Evolutionary conservation across 2,888 invertebrate species (phyloP).

Genomic region (Cataglyphis livida): DNA sequence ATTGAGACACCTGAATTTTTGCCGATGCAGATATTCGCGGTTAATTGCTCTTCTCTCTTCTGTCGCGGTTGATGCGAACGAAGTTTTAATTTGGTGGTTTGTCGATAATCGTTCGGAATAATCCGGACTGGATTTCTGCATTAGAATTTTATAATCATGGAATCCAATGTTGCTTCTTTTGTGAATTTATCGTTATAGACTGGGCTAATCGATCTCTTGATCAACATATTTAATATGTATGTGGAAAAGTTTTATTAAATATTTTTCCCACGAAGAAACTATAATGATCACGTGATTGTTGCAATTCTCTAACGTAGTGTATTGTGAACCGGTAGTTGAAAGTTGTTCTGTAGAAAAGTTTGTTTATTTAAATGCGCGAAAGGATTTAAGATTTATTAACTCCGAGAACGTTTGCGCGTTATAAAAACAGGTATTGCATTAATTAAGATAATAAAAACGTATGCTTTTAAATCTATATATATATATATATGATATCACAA

Average conservation of each 20-base stretch:
- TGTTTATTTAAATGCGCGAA: slow-evolving; percentile 10
- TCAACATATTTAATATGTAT: background rate
- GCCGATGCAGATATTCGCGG: slow-evolving; percentile 12
- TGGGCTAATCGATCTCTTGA: background rate
- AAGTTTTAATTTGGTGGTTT: background rate
- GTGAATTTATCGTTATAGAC: background rate
- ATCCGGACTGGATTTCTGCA: no score
- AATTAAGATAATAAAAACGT: background rate
- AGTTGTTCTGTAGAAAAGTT: background rate
- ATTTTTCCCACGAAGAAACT: background rate
- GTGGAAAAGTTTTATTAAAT: background rate
- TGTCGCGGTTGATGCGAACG: background rate
- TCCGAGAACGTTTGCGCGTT: background rate
- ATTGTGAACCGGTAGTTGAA: background rate
- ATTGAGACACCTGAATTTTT: slow-evolving; percentile 25
- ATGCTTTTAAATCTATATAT: background rate
- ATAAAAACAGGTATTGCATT: background rate
- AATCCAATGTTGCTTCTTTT: background rate
- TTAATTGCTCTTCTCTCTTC: background rate
- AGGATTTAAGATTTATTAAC: background rate
- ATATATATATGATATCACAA: background rate
- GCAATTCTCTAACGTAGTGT: background rate
- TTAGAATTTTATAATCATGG: background rate
- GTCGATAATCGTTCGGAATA: background rate
- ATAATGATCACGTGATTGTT: background rate